A percentile compares a stretch with the other conserved stretches of the same genome.
These are phyloP conservation scores for Tupaia tana DNA, from an alignment of 2,113 vertebrate genomes.

Conservation along the genomic window DNA sequence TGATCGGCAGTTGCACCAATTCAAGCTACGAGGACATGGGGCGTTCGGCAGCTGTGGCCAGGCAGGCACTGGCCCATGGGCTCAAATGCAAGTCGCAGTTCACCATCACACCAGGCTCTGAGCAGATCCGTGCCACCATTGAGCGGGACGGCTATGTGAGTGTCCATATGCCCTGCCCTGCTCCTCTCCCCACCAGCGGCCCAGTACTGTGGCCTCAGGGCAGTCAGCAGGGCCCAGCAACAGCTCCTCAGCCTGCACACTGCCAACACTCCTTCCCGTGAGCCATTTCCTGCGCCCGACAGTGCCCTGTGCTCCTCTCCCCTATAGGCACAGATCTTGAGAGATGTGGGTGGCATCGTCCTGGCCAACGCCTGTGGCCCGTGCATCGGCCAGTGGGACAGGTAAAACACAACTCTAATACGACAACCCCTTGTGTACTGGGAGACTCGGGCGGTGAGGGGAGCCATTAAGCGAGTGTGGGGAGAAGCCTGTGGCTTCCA, in stretches of 20 bases:
- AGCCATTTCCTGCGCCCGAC: background rate
- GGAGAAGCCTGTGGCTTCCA: background rate
- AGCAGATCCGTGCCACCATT: slow-evolving; percentile 98
- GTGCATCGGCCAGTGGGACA: slow-evolving; percentile 99
- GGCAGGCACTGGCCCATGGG: slow-evolving; percentile 94
- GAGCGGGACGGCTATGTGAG: slow-evolving; percentile 98
- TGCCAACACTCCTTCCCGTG: background rate
- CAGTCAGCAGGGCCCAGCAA: no score
- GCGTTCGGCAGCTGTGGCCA: slow-evolving; percentile 95
- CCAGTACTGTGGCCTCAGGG: background rate
- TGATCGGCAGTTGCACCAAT: slow-evolving; percentile 99
- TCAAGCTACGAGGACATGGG: slow-evolving; percentile 99
- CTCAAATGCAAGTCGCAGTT: slow-evolving; percentile 96
- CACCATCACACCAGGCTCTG: slow-evolving; percentile 97
- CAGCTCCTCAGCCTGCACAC: background rate
- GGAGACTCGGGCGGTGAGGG: background rate
- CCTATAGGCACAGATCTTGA: slow-evolving; percentile 91
- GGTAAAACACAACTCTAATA: slow-evolving; percentile 84
- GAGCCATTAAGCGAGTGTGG: accelerated
- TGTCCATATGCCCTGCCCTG: slow-evolving; percentile 30
- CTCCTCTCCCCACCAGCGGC: background rate
- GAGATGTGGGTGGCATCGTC: slow-evolving; percentile 95
- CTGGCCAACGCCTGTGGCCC: slow-evolving; percentile 98
- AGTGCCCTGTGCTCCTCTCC: background rate
- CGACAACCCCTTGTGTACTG: background rate